Base-by-base conservation (phyloP, 1,140 invertebrate genomes). In the Aphidius gifuensis region DNA sequence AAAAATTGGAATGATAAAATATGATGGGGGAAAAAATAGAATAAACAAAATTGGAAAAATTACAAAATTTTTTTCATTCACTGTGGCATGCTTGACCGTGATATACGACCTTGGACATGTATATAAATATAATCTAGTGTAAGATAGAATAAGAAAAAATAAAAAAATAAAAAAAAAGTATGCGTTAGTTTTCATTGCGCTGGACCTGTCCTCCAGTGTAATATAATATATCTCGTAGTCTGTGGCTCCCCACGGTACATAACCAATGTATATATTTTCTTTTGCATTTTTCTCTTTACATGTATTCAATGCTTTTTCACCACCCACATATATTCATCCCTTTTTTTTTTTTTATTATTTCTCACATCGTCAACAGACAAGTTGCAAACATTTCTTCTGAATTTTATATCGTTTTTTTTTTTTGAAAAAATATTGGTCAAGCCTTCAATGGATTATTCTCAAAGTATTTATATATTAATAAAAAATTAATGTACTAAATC, bases 211-310 rank as follows among this genome's bases (percentile, higher is more conserved):
- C 71, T 71, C 74, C 75, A 66, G 64, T 69, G 73, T 77, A 77
- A 79, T 79, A 80, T 79, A 77, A 80, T 79, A 80, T 79, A 76
- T 79, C 75, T 79, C 67, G 64, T 76, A 68, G 69, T 72, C 61
- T 75, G 75, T 75, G 69, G 67, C 71, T 79, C 78, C 76, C 78
- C 58, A 74, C 61, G 77, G 77, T 65, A 77, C 67, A 66, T 48
- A 66, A 32, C 2, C 23, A 32, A 32, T 32, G 23, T 32, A 32
- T 32, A 32, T 32, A 50, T 69, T 64, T 68, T 53, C 57, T 53
- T 42, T 46, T 46, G 61, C 66, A 64, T 69, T 69, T 69, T 66
- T 61, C 68, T 62, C 9, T 11, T 54, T 40, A 46, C 38, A 45
- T 38, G 11, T 32, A 4, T 6, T 8, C 9, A 9, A 21, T n/a